Conservation (phyloP, 1,140 invertebrate genomes). For the Rhopalosiphum padi region DNA sequence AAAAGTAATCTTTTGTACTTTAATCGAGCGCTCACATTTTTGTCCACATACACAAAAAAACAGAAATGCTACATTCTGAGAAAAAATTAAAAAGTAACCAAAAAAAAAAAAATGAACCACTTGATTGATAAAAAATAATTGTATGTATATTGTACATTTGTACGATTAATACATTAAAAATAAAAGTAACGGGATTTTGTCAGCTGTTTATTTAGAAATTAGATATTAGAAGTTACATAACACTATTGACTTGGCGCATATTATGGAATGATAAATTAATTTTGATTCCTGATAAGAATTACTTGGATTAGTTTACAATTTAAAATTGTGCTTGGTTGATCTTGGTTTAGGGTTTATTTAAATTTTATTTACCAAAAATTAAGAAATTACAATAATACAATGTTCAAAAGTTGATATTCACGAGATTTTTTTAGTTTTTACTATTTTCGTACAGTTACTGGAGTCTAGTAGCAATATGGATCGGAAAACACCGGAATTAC, state of each 20-base stretch:
- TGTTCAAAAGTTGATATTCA: neutral
- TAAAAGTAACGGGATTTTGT: constrained; percentile 57
- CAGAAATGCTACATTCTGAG: constrained; percentile 17
- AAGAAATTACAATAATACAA: neutral
- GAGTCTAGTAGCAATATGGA: constrained; percentile 1
- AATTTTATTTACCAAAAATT: neutral
- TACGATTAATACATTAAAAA: constrained; percentile 45
- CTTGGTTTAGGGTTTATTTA: neutral
- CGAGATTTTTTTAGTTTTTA: neutral
- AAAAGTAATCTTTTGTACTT: constrained; percentile 54
- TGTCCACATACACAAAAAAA: constrained; percentile 46
- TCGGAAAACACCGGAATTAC: constrained; percentile 30
- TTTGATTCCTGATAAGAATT: constrained; percentile 26
- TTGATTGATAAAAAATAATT: constrained; percentile 57
- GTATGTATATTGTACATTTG: constrained; percentile 20
- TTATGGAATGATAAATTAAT: constrained; percentile 13
- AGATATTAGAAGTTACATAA: constrained; percentile 17
- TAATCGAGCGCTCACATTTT: constrained; percentile 49
- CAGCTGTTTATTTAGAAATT: constrained; percentile 54
- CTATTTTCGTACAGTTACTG: neutral
- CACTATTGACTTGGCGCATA: neutral
- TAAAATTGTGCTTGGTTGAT: neutral
- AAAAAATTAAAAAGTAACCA: constrained; percentile 39
- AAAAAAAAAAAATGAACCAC: constrained; percentile 48
- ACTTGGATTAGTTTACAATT: neutral